Evolutionary conservation across 2,888 invertebrate species (phyloP).

Genomic region (Galerucella nymphaeae): DNA sequence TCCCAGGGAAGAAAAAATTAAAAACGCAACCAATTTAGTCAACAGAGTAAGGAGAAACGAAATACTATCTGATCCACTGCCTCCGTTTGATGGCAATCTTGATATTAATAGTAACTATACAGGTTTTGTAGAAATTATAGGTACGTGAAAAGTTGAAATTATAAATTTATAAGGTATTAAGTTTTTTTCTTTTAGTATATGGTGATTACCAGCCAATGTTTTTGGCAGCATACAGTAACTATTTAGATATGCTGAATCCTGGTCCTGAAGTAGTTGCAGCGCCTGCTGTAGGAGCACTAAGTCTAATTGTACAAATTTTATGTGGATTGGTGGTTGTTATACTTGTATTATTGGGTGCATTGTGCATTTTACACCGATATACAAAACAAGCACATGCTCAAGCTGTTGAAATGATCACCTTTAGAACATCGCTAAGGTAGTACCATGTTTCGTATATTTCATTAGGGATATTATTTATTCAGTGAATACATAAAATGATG

Average conservation of each 20-base stretch:
- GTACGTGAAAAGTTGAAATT: conserved; percentile 27
- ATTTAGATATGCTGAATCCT: conserved; percentile 78
- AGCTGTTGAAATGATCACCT: conserved; percentile 76
- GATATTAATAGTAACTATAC: conserved; percentile 85
- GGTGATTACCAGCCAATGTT: conserved; percentile 63
- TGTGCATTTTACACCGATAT: conserved; percentile 75
- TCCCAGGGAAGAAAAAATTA: conserved; percentile 55
- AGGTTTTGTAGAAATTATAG: conserved; percentile 84
- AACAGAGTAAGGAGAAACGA: conserved; percentile 58
- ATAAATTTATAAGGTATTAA: conserved; percentile 12
- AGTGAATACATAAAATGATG: neutral
- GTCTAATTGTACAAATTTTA: conserved; percentile 76
- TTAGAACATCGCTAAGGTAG: conserved; percentile 75
- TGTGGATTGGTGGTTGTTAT: conserved; percentile 73
- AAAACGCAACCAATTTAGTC: conserved; percentile 49
- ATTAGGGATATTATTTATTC: neutral
- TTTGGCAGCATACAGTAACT: conserved; percentile 79
- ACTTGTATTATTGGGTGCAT: conserved; percentile 70
- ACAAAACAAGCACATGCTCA: conserved; percentile 74
- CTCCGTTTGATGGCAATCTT: conserved; percentile 78
- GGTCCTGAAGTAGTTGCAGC: conserved; percentile 69
- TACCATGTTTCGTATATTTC: conserved; percentile 24
- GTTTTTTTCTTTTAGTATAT: conserved; percentile 66
- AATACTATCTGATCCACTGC: conserved; percentile 59
- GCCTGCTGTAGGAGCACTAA: conserved; percentile 65